Evolutionary conservation across 1,140 invertebrate species (phyloP).

Genomic region (Hycleus phaleratus): DNA sequence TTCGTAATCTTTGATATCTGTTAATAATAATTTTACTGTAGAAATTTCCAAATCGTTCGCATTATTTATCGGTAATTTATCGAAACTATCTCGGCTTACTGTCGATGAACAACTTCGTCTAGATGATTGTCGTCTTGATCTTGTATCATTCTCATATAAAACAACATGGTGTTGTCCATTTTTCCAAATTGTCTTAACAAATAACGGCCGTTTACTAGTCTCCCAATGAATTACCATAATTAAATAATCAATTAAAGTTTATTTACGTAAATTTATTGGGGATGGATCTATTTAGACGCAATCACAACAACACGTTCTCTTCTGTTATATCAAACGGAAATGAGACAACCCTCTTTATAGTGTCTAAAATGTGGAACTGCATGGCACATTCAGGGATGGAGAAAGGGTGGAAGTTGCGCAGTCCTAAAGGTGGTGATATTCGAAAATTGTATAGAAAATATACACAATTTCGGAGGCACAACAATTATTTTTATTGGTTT

Average conservation of each 20-base stretch:
- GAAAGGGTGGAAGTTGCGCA: too few species aligned
- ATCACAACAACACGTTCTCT: too few species aligned
- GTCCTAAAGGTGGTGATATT: too few species aligned
- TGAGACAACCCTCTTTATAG: too few species aligned
- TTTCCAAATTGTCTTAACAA: conserved; percentile 61
- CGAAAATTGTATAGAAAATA: too few species aligned
- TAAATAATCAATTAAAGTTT: neutral
- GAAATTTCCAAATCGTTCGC: conserved; percentile 18
- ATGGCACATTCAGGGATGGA: too few species aligned
- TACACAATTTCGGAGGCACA: too few species aligned
- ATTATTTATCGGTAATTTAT: neutral
- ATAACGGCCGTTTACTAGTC: conserved; percentile 60
- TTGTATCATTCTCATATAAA: conserved; percentile 44
- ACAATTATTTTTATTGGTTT: too few species aligned
- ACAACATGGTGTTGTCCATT: conserved; percentile 63
- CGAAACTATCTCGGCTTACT: neutral
- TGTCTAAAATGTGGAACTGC: too few species aligned
- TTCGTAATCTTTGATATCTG: conserved; percentile 3
- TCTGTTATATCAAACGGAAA: too few species aligned
- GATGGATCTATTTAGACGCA: too few species aligned
- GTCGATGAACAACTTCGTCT: neutral
- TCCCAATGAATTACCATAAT: conserved; percentile 50
- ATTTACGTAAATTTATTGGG: too few species aligned
- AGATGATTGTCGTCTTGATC: neutral
- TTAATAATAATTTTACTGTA: conserved; percentile 17